These are phyloP conservation scores for Lytechinus pictus DNA, from an alignment of 35 echinoderm and acorn worm genomes.

Conservation along the genomic window DNA sequence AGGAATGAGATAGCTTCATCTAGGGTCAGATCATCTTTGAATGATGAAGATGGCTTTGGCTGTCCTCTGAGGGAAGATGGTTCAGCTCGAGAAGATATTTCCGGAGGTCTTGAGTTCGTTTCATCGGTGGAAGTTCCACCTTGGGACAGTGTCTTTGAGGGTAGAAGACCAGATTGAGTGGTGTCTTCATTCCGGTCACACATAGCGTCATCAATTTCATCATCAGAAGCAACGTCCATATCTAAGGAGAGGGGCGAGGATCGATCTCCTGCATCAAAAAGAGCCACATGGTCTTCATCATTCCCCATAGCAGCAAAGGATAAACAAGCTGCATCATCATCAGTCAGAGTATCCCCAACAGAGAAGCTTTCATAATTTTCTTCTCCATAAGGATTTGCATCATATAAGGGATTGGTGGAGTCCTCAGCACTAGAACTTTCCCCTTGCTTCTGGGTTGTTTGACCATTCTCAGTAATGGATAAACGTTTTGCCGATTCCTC, in stretches of 20 bases:
- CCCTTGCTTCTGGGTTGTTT: neutral
- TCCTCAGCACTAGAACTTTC: neutral
- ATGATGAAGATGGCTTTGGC: neutral
- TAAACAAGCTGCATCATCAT: neutral
- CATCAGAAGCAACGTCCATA: neutral
- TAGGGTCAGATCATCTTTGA: neutral
- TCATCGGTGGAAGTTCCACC: neutral
- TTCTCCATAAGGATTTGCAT: no score
- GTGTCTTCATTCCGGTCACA: neutral
- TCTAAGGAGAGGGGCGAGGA: neutral
- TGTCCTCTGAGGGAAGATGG: neutral
- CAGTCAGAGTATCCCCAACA: neutral
- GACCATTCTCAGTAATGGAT: neutral
- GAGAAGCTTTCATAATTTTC: neutral
- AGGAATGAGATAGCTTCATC: constrained; percentile 71
- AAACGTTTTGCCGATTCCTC: neutral
- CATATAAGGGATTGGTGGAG: neutral
- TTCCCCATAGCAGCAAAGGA: neutral
- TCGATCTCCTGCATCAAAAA: neutral
- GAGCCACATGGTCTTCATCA: neutral
- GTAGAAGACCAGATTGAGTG: neutral
- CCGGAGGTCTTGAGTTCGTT: neutral
- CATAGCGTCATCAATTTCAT: neutral
- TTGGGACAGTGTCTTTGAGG: neutral
- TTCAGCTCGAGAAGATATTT: neutral